A percentile compares a stretch with the other conserved stretches of the same genome.
phyloP scores from a whole-genome alignment of 2,113 vertebrate species.

The Eleginops maclovinus region DNA sequence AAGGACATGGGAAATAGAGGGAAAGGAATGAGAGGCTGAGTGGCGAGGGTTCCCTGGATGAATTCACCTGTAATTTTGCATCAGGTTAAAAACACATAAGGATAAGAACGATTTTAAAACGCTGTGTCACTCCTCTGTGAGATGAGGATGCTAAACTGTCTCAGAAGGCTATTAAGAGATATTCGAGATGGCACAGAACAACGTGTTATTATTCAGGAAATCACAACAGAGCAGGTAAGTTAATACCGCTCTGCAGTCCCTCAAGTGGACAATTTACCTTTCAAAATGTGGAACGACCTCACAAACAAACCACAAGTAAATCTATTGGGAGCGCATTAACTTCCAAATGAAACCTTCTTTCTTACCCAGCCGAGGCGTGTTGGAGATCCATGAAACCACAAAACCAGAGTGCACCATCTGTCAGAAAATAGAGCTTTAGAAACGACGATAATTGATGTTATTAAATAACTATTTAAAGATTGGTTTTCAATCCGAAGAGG shows the following conservation, averaged over 20 bases:
- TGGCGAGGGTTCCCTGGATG: conserved; percentile 5
- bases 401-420: conserved; percentile 39
- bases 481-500: conserved; percentile 42
- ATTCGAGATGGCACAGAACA: conserved; percentile 50
- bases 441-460: conserved; percentile 50
- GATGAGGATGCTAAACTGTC: conserved; percentile 44
- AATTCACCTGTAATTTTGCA: conserved; percentile 47
- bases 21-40: too few relatives aligned
- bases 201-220: conserved; percentile 59
- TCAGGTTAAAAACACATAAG: conserved; percentile 36
- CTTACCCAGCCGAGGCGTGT: conserved; percentile 30
- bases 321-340: conserved; percentile 42
- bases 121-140: conserved; percentile 46
- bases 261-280: conserved; percentile 55
- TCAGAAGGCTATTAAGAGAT: conserved; percentile 46
- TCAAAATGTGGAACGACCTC: conserved; percentile 49
- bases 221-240: conserved; percentile 61
- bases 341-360: conserved; percentile 58
- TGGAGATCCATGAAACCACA: conserved; percentile 51
- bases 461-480: conserved; percentile 58
- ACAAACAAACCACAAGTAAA: conserved; percentile 48
- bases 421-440: conserved; percentile 35
- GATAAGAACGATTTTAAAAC: conserved; percentile 31
- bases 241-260: conserved; percentile 45
- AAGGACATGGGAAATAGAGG: too few relatives aligned